Percentiles rank a stretch among this genome's conserved stretches.
These are phyloP conservation scores for Pseudococcus longispinus DNA, from an alignment of 2,888 invertebrate species.

Conservation along the genomic window DNA sequence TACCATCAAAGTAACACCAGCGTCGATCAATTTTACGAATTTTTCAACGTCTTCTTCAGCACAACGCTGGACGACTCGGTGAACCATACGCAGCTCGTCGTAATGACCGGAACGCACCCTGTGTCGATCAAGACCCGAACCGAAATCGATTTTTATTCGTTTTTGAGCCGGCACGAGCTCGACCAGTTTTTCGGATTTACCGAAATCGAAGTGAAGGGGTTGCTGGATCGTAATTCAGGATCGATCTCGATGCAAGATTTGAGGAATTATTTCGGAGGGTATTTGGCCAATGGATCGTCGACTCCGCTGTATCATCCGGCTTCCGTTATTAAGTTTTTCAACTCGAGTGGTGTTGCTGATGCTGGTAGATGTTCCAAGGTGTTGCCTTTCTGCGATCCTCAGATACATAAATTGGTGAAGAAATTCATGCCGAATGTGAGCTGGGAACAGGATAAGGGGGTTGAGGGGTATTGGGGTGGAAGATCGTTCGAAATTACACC, in stretches of 20 bases:
- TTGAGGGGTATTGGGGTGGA: background rate
- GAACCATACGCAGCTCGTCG: background rate
- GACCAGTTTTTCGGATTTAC: background rate
- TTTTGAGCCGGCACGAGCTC: background rate
- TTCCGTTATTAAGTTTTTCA: background rate
- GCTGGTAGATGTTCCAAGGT: no score
- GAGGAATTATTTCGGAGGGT: background rate
- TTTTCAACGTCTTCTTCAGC: background rate
- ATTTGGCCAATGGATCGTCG: background rate
- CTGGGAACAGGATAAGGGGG: background rate
- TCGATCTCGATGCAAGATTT: background rate
- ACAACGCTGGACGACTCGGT: background rate
- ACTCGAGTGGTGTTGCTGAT: background rate
- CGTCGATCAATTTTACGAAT: background rate
- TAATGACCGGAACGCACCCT: background rate
- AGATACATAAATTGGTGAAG: background rate
- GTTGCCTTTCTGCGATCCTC: background rate
- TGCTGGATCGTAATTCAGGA: background rate
- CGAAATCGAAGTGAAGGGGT: background rate
- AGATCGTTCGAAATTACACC: background rate
- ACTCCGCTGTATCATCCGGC: background rate
- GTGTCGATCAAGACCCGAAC: background rate
- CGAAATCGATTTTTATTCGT: background rate
- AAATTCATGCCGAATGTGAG: background rate
- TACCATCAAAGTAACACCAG: background rate